Conservation (phyloP, 2,113 vertebrate genomes). For the Hydropotes inermis region DNA sequence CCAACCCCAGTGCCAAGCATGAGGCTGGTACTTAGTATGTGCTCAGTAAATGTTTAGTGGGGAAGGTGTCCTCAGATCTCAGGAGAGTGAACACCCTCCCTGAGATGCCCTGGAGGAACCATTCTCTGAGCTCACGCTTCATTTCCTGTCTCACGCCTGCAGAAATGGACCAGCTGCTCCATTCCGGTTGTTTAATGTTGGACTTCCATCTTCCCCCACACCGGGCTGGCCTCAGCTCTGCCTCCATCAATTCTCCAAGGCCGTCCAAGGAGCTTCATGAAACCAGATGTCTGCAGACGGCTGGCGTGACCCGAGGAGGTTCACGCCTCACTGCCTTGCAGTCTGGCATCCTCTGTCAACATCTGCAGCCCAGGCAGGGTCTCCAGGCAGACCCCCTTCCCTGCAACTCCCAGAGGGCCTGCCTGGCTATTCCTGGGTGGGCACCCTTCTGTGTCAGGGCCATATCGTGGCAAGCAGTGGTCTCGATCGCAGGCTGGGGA, state of each 20-base stretch:
- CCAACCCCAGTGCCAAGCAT: too few relatives aligned
- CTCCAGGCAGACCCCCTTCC: not conserved
- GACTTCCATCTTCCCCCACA: not conserved
- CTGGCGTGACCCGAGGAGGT: fast-evolving
- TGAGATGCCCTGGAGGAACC: fast-evolving
- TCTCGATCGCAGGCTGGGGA: fast-evolving
- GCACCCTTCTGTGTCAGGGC: not conserved
- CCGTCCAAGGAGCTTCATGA: not conserved
- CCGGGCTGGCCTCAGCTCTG: not conserved
- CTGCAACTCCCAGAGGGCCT: not conserved
- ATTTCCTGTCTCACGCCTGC: not conserved
- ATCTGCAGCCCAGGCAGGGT: not conserved
- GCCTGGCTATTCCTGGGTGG: not conserved
- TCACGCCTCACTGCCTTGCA: not conserved
- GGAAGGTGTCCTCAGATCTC: fast-evolving
- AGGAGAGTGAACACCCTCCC: fast-evolving
- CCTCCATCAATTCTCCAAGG: not conserved
- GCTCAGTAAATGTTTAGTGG: not conserved
- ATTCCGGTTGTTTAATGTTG: not conserved
- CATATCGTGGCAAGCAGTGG: fast-evolving
- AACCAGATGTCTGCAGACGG: not conserved
- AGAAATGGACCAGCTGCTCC: not conserved
- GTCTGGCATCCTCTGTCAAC: not conserved
- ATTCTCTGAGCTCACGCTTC: not conserved
- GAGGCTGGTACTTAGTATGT: not conserved